These are phyloP conservation scores for Drosophila neonasuta DNA, from an alignment of 2,888 invertebrate species.

Conservation along the genomic window DNA sequence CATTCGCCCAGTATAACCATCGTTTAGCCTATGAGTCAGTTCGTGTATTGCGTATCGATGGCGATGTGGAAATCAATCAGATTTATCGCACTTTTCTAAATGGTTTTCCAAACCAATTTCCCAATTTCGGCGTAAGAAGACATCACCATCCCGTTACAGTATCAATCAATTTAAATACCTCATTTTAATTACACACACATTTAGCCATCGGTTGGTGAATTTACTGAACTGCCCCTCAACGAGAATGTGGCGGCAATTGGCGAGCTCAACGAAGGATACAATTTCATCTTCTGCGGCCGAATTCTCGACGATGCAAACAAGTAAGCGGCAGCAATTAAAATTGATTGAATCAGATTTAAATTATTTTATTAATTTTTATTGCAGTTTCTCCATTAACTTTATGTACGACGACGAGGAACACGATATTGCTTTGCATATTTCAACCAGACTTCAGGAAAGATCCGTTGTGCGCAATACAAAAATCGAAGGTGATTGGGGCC, in stretches of 20 bases:
- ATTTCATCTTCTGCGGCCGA: slow-evolving; percentile 33
- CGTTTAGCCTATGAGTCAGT: slow-evolving; percentile 85
- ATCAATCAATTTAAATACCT: not conserved
- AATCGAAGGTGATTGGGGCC: slow-evolving; percentile 85
- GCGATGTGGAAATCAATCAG: slow-evolving; percentile 84
- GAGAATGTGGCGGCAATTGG: slow-evolving; percentile 17
- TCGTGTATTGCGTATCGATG: slow-evolving; percentile 85
- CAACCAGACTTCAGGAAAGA: slow-evolving; percentile 67
- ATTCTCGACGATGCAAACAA: slow-evolving; percentile 21
- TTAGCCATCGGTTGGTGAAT: slow-evolving; percentile 15
- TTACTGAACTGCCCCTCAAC: not conserved
- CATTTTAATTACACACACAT: not conserved
- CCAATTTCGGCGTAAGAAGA: slow-evolving; percentile 62
- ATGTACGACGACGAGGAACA: not conserved
- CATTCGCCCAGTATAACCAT: slow-evolving; percentile 88
- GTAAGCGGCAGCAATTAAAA: slow-evolving; percentile 19
- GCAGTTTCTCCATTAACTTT: slow-evolving; percentile 27
- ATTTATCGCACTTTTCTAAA: slow-evolving; percentile 80
- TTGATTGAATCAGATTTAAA: not conserved
- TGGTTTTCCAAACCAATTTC: slow-evolving; percentile 75
- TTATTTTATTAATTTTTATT: not conserved
- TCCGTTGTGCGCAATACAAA: slow-evolving; percentile 18
- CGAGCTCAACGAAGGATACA: slow-evolving; percentile 26
- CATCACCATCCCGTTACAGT: slow-evolving; percentile 16
- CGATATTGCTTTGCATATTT: slow-evolving; percentile 76